These are phyloP conservation scores for Atrichornis clamosus DNA, from an alignment of 2,113 vertebrate genomes.

Conservation along the genomic window DNA sequence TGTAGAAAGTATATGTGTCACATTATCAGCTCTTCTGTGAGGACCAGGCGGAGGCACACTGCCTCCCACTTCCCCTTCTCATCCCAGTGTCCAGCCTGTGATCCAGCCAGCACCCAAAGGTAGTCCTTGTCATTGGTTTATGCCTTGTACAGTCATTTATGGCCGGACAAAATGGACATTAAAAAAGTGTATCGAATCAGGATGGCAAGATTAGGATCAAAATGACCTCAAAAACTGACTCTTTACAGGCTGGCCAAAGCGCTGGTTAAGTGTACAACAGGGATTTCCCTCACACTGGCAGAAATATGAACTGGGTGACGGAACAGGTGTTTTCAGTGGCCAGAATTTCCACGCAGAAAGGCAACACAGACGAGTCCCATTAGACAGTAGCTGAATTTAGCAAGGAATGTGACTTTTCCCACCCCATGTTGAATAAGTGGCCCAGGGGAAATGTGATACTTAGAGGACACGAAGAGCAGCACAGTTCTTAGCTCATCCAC, in stretches of 20 bases:
- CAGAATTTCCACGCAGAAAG: not conserved
- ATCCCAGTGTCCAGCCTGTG: not conserved
- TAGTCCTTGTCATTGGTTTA: not conserved
- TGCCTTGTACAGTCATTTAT: not conserved
- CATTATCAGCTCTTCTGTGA: not conserved
- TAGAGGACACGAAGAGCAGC: not conserved
- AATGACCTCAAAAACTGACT: not conserved
- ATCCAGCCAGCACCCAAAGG: not conserved
- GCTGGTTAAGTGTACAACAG: not conserved
- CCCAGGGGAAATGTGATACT: not conserved
- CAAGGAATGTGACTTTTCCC: conserved; percentile 20
- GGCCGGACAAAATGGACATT: not conserved
- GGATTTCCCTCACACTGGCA: not conserved
- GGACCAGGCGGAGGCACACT: not conserved
- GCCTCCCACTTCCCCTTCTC: not conserved
- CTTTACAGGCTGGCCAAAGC: not conserved
- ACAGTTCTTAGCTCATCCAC: conserved; percentile 27
- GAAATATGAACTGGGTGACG: not conserved
- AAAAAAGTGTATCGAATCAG: not conserved
- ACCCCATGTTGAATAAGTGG: not conserved
- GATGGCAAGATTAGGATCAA: not conserved
- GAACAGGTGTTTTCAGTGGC: not conserved
- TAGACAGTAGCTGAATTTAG: conserved; percentile 11
- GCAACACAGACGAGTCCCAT: not conserved
- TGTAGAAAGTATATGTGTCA: not conserved